phyloP scores from a whole-genome alignment of 1,140 invertebrate genomes.

The Cataglyphis hispanica region DNA sequence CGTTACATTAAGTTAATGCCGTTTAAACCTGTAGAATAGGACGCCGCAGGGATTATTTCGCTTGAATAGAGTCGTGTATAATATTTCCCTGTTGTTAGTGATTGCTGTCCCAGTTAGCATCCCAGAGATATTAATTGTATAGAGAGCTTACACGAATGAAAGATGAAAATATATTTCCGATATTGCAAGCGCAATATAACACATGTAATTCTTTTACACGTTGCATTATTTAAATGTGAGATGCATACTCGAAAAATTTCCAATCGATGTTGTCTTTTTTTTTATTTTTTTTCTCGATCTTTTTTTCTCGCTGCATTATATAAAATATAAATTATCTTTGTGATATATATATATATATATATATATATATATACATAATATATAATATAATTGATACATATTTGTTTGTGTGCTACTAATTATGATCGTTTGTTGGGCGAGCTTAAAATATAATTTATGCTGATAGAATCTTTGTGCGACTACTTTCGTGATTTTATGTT shows the following conservation, averaged over 20 bases:
- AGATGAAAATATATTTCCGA: conserved; percentile 26
- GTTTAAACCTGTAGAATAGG: conserved; percentile 64
- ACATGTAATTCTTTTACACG: conserved; percentile 7
- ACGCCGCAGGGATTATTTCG: conserved; percentile 60
- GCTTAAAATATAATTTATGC: background rate
- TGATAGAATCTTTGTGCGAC: background rate
- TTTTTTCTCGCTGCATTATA: background rate
- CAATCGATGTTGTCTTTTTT: background rate
- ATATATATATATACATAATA: background rate
- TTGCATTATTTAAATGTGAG: conserved; percentile 20
- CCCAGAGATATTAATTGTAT: conserved; percentile 54
- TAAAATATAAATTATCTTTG: background rate
- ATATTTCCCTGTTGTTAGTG: conserved; percentile 55
- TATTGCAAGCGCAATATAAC: conserved; percentile 8
- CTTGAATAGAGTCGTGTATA: conserved; percentile 53
- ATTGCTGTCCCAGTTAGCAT: conserved; percentile 57
- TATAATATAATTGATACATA: background rate
- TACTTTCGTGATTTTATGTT: background rate
- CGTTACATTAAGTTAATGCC: conserved; percentile 64
- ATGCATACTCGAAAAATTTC: background rate
- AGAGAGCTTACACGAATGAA: conserved; percentile 6
- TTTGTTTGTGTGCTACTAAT: background rate
- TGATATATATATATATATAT: background rate
- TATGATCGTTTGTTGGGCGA: background rate
- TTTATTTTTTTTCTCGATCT: background rate